Conservation (phyloP, 2,888 invertebrate species). For the Cephus runcator region DNA sequence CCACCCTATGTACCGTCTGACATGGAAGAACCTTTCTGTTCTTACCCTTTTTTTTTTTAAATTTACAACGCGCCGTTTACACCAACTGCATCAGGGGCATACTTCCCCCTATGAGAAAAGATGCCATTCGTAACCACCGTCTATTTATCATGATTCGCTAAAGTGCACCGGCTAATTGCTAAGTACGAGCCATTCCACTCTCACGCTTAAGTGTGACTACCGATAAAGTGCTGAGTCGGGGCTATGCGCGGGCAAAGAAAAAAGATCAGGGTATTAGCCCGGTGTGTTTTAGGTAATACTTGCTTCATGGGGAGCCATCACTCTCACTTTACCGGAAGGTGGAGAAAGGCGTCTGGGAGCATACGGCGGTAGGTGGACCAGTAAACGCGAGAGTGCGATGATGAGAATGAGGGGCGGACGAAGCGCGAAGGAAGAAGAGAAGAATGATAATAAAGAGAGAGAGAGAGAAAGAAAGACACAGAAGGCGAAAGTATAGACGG, state of each 20-base stretch:
- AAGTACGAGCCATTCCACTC: neutral
- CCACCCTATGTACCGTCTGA: neutral
- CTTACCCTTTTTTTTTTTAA: neutral
- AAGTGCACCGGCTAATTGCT: neutral
- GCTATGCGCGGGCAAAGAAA: conserved; percentile 5
- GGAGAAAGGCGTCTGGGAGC: neutral
- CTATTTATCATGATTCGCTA: neutral
- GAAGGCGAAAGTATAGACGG: neutral
- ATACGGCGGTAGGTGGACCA: neutral
- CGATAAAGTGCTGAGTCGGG: neutral
- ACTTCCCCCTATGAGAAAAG: neutral
- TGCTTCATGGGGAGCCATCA: conserved; percentile 32
- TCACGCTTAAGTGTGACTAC: neutral
- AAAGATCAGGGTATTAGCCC: conserved; percentile 15
- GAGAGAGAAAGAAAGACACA: conserved; percentile 4
- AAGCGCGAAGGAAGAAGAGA: conserved; percentile 1
- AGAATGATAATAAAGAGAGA: conserved; percentile 11
- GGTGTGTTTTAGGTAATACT: conserved; percentile 28
- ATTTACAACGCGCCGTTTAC: neutral
- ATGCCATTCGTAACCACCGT: neutral
- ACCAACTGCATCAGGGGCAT: neutral
- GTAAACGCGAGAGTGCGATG: neutral
- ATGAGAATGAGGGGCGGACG: conserved; percentile 2
- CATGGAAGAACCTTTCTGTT: neutral
- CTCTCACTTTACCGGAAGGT: conserved; percentile 25